These are phyloP conservation scores for Chelonus formosanus DNA, from an alignment of 2,888 invertebrate species.

Conservation along the genomic window DNA sequence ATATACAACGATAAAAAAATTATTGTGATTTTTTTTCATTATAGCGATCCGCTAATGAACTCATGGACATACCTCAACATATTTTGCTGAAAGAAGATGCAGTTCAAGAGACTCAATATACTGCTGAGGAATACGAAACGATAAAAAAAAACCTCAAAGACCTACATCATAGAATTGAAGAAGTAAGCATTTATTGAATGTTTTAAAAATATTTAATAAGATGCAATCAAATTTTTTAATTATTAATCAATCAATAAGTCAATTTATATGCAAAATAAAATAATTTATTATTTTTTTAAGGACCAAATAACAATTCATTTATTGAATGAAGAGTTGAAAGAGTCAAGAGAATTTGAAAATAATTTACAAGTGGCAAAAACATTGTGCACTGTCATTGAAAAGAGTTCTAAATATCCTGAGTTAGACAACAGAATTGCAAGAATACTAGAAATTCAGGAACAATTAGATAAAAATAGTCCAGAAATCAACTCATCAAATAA, in stretches of 20 bases:
- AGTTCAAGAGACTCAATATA: constrained; percentile 47
- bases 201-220: no score
- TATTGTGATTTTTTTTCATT: constrained; percentile 16
- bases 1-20: constrained; percentile 11
- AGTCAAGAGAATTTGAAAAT: constrained; percentile 40
- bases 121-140: constrained; percentile 41
- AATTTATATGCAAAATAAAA: no score
- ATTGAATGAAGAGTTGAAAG: constrained; percentile 48
- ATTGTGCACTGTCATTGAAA: constrained; percentile 41
- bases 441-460: no score
- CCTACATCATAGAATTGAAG: constrained; percentile 45
- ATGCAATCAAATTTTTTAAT: no score
- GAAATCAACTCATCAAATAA: neutral
- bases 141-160: constrained; percentile 41
- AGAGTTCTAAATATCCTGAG: constrained; percentile 26
- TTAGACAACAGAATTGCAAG: constrained; percentile 30
- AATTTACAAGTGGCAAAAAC: constrained; percentile 37
- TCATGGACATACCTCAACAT: constrained; percentile 47
- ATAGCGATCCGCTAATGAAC: constrained; percentile 45
- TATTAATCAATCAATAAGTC: no score
- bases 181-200: constrained; percentile 36
- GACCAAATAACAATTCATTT: constrained; percentile 47
- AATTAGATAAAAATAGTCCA: no score
- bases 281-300: constrained; percentile 40
- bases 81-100: constrained; percentile 50